phyloP scores from a whole-genome alignment of 23 tunicate species.

The Corella eumyota region DNA sequence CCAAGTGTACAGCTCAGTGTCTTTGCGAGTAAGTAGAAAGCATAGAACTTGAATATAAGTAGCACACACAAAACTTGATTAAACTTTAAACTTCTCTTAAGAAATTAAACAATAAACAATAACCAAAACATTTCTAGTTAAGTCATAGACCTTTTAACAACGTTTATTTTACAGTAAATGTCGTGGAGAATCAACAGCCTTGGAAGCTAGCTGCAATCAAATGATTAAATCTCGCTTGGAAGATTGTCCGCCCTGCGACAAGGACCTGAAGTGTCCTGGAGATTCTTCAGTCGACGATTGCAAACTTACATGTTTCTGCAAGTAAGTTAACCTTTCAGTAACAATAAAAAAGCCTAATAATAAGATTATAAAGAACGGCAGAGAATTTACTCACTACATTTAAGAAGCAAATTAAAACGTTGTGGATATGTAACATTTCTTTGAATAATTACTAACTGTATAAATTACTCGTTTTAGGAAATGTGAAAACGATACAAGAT shows the following conservation, averaged over 20 bases:
- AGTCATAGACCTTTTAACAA: too few species aligned
- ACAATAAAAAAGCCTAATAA: not conserved
- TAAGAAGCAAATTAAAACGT: too few species aligned
- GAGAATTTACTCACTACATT: too few species aligned
- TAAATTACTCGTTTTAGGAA: conserved; percentile 1
- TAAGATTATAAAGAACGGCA: too few species aligned
- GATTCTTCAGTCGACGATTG: conserved; percentile 3
- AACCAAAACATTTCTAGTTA: too few species aligned
- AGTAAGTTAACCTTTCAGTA: conserved; percentile 10
- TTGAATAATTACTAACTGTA: too few species aligned
- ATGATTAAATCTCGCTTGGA: not conserved
- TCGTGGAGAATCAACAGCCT: not conserved
- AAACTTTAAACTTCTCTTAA: too few species aligned
- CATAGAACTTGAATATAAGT: too few species aligned
- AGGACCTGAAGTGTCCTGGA: conserved; percentile 25
- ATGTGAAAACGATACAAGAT: conserved; percentile 18
- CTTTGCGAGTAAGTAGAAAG: conserved; percentile 26
- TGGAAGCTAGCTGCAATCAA: conserved; percentile 23
- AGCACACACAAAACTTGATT: too few species aligned
- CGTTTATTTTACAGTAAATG: conserved; percentile 18
- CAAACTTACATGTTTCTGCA: conserved; percentile 34
- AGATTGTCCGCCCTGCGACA: conserved; percentile 21
- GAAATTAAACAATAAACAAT: too few species aligned
- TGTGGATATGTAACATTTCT: too few species aligned
- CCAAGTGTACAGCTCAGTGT: conserved; percentile 23